Base-by-base conservation (phyloP, 2,113 vertebrate genomes). In the Paramormyrops kingsleyae region DNA sequence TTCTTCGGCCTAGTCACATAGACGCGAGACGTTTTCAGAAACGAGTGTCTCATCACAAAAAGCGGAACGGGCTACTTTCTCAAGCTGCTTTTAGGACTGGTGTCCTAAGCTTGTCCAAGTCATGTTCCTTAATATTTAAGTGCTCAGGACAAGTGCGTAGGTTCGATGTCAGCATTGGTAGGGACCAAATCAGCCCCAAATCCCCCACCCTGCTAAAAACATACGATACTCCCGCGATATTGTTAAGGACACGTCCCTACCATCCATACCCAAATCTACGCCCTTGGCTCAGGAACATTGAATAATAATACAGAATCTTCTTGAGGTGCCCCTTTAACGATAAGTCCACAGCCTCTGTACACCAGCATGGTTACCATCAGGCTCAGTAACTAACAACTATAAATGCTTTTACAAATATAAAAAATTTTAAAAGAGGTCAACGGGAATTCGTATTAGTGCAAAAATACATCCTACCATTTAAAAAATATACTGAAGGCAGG, bases 391-490 rank as follows among this genome's bases (percentile, higher is more conserved):
- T 87, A 31, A 31, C 84, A 50, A 31, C 50, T 80, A 80, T 42
- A 56, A 87, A 87, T 27, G 85, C 85, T 56, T 88, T 88, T 62
- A 59, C 53, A 66, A 88, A 87, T 27, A 86, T 15, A 87, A 87
- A 70, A 53, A 35, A 13, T 13, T 59, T 66, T 2, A 88, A 31
- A 87, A 35, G 49, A 87, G 24, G 86, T 53, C 50, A 53, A 53
- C 49, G 53, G 47, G 85, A 44, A 62, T 59, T 66, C 21, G 4
- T 53, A 62, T 88, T 62, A 88, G 49, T 53, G 86, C 86, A 88
- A 56, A 87, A 53, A 66, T 46, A 66, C 53, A 59, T 59, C 49
- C 85, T 53, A 49, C 86, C 49, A 52, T 87, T 44, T 66, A n/a
- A 59, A 62, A 59, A 66, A 88, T 52, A 27, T 39, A 87, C 35